phyloP scores from a whole-genome alignment of 2,888 invertebrate genomes.

The Hydropsyche betteni region DNA sequence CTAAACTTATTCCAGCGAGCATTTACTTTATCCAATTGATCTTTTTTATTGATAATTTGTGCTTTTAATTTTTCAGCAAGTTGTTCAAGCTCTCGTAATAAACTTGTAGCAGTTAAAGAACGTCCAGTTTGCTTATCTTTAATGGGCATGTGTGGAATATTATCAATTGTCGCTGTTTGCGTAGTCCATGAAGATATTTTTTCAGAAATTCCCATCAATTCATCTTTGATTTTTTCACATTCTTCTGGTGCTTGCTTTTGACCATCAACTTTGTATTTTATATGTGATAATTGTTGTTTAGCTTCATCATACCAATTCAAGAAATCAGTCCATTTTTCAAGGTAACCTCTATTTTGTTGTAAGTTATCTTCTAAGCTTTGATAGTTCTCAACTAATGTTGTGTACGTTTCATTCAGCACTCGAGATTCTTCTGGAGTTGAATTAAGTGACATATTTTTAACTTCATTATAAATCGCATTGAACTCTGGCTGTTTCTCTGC shows the following conservation, averaged over 20 bases:
- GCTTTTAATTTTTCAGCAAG: slow-evolving; percentile 74
- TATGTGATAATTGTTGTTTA: slow-evolving; percentile 79
- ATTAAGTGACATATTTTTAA: slow-evolving; percentile 77
- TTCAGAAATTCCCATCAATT: slow-evolving; percentile 73
- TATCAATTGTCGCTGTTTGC: slow-evolving; percentile 74
- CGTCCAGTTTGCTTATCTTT: slow-evolving; percentile 76
- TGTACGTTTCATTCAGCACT: slow-evolving; percentile 78
- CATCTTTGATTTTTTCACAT: slow-evolving; percentile 73
- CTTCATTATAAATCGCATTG: slow-evolving; percentile 81
- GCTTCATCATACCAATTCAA: slow-evolving; percentile 84
- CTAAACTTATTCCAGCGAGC: slow-evolving; percentile 83
- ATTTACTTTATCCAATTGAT: slow-evolving; percentile 74
- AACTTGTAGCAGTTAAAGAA: slow-evolving; percentile 75
- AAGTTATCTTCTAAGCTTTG: slow-evolving; percentile 79
- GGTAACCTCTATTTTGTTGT: slow-evolving; percentile 74
- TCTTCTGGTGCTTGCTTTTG: slow-evolving; percentile 77
- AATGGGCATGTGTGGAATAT: slow-evolving; percentile 73
- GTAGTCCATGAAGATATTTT: slow-evolving; percentile 78
- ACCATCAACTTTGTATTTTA: slow-evolving; percentile 82
- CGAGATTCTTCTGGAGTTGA: slow-evolving; percentile 80
- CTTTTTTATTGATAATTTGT: slow-evolving; percentile 73
- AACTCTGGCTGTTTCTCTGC: slow-evolving; percentile 83
- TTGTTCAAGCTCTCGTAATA: slow-evolving; percentile 78
- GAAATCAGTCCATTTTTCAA: slow-evolving; percentile 86
- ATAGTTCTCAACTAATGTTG: slow-evolving; percentile 78